Base-by-base conservation (phyloP, 2,113 vertebrate species). In the Cyprichromis sp. region DNA sequence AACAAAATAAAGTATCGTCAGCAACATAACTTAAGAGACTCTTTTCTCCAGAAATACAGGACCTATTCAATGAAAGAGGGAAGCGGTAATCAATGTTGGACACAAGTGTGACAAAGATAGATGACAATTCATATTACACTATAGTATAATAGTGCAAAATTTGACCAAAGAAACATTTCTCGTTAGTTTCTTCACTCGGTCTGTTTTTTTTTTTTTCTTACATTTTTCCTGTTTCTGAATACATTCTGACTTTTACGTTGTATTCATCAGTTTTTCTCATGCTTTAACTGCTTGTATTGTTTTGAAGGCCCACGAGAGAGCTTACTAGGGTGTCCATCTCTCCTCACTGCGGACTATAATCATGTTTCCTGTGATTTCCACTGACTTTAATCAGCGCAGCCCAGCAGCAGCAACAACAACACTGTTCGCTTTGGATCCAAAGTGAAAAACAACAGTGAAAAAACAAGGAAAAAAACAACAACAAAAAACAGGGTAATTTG, bases 361-460 rank as follows among this genome's bases (percentile, higher is more conserved):
- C 80, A 61, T 61, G 57, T 84, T 93, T 94, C 93, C 91, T 87
- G 84, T 89, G 87, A 86, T 84, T 50, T 87, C 36, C 45, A 81
- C n/a, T 80, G 45, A 19, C 10, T 84, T 87, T 93, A 86, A 91
- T 89, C 66, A 84, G 40, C 21, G n/a, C 47, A 78, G 53, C 26
- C 16, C 78, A 45, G 17, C 21, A 80, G 34, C 71, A 57, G 54
- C 52, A 79, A 24, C 50, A 66, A 42, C 55, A 63, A 17, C 31
- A 81, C 54, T 1, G 19, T 52, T 53, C 29, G 40, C 57, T 8
- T 76, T 53, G 45, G 61, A 57, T 21, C 55, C 76, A 81, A 81
- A 88, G n/a, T 63, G 26, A 12, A 85, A 66, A 80, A 82, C 31
- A 68, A 38, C 13, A 29, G 17, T 26, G 24, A 76, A 83, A n/a